Evolutionary conservation across 2,888 invertebrate species (phyloP), one percentile per base, ranked within the genome.

Genomic region (Eilema sororculum): DNA sequence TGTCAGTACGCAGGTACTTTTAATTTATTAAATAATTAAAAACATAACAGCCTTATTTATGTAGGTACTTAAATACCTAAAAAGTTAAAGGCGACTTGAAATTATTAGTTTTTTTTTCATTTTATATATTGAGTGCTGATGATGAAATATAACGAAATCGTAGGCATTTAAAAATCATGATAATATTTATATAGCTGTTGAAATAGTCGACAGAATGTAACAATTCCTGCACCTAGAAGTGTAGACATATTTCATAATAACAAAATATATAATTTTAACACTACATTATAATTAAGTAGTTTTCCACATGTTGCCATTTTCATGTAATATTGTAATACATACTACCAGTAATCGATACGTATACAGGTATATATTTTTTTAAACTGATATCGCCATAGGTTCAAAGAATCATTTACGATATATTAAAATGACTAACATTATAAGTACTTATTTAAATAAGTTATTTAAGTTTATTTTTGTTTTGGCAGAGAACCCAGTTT

Each of bases 401-500:
- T 41, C n/a, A 46, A 46, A 20, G 10, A 25, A 10, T 3, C 58
- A 25, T 25, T 25, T 25, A 1, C 58, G 4, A 58, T 24, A 58
- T 24, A 58, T 16, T 30, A 59, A 57, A 22, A 22, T 30, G 13
- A 59, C 28, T 16, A 28, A 9, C 20, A 12, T 30, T 20, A 3
- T 16, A 60, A 13, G 1, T 6, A 30, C n/a, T n/a, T n/a, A 41
- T 41, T 41, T 13, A 72, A 72, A 57, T 71, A 78, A 78, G 76
- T 83, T 78, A 84, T 83, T 80, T 76, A 83, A 76, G 72, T 12
- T 33, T 71, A 83, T 84, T 85, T 93, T 94, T 94, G 89, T 94
- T 93, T 94, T 91, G 90, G 94, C 95, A 95, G 95, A 94, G 91
- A 86, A 84, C 89, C 95, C 95, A 92, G 94, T 90, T 89, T 93